Conservation (phyloP, 2,888 invertebrate species). For the Pyrrhosoma nymphula region DNA sequence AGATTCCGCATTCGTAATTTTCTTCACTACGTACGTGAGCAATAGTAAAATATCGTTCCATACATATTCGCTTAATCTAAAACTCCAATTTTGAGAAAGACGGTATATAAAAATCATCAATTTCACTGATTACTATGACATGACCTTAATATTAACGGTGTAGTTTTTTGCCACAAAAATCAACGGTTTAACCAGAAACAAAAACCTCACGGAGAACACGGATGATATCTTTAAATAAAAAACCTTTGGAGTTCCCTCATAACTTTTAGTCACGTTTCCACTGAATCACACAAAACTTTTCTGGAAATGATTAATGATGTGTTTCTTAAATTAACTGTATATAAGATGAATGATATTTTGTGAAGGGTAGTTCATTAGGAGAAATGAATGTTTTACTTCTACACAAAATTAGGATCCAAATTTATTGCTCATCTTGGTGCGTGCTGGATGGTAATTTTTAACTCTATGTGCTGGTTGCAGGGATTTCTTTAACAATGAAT, state of each 20-base stretch:
- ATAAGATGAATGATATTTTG: not conserved
- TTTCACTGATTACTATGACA: not conserved
- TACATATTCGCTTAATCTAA: too few relatives aligned
- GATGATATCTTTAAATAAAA: not conserved
- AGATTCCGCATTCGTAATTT: too few relatives aligned
- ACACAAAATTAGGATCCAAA: not conserved
- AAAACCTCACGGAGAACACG: not conserved
- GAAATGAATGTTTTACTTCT: not conserved
- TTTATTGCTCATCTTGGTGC: not conserved
- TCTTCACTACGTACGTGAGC: too few relatives aligned
- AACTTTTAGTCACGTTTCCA: not conserved
- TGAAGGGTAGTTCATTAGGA: not conserved
- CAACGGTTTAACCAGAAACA: not conserved
- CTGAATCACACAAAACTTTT: not conserved
- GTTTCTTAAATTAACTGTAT: not conserved
- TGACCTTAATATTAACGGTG: too few relatives aligned
- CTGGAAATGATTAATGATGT: not conserved
- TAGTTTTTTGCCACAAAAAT: not conserved
- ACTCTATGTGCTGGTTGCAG: not conserved
- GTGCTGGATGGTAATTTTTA: not conserved
- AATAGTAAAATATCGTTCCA: too few relatives aligned
- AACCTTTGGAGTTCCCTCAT: not conserved
- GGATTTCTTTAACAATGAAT: not conserved
- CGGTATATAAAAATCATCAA: not conserved
- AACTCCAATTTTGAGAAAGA: too few relatives aligned